A percentile compares a stretch with the other conserved stretches of the same genome.
Conservation (phyloP, 1,140 invertebrate genomes). For the Sarcophaga bullata region DNA sequence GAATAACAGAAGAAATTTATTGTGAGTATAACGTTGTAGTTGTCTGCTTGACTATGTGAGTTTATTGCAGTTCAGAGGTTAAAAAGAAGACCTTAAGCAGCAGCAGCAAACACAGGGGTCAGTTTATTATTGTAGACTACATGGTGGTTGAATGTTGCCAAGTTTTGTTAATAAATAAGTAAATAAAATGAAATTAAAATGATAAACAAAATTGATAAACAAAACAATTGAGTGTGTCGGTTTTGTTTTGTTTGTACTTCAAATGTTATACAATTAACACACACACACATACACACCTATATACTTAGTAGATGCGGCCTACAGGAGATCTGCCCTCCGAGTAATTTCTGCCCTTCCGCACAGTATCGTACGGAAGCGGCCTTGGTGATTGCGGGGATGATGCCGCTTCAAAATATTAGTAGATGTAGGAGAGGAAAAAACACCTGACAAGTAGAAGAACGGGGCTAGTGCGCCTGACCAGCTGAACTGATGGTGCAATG, state of each 20-base stretch:
- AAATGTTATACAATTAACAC: not conserved
- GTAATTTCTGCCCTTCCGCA: no score
- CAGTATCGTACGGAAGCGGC: no score
- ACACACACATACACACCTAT: no score
- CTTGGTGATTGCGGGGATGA: no score
- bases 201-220: not conserved
- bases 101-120: not conserved
- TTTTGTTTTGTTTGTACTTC: not conserved
- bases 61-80: slow-evolving; percentile 12
- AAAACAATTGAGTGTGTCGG: not conserved
- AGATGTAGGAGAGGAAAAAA: no score
- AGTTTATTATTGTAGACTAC: not conserved
- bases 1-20: not conserved
- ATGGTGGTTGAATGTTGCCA: not conserved
- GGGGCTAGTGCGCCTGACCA: no score
- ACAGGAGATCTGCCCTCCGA: no score
- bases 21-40: not conserved
- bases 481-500: no score
- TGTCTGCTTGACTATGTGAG: not conserved
- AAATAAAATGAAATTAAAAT: not conserved
- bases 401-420: no score
- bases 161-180: slow-evolving; percentile 3
- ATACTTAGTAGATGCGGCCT: no score
- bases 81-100: slow-evolving; percentile 1
- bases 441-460: no score